Evolutionary conservation across 1,140 invertebrate species (phyloP).

Genomic region (Drosophila truncata): DNA sequence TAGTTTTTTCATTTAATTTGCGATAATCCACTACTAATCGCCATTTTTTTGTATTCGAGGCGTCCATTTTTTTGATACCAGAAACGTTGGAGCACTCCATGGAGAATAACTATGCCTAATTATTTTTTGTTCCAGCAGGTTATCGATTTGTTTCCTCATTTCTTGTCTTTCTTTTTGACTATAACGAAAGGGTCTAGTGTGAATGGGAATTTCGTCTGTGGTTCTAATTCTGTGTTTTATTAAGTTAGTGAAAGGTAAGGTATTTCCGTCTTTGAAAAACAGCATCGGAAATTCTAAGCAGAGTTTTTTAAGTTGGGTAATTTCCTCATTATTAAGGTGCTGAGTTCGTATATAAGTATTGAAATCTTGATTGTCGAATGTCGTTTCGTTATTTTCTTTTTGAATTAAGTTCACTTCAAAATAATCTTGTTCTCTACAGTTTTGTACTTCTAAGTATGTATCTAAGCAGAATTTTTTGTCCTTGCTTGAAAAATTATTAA

Average conservation of each 20-base stretch:
- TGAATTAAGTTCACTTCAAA: constrained; percentile 26
- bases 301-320: constrained; percentile 19
- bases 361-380: constrained; percentile 20
- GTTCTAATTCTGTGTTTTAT: constrained; percentile 15
- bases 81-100: neutral
- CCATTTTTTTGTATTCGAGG: constrained; percentile 10
- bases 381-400: constrained; percentile 26
- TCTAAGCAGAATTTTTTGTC: constrained; percentile 26
- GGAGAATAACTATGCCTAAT: constrained; percentile 17
- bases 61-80: neutral
- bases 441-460: constrained; percentile 28
- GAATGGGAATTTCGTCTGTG: constrained; percentile 17
- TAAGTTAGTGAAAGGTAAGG: constrained; percentile 12
- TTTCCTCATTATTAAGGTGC: constrained; percentile 22
- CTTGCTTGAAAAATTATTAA: constrained; percentile 23
- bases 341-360: constrained; percentile 11
- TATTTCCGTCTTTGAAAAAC: constrained; percentile 16
- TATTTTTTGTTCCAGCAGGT: constrained; percentile 16
- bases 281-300: constrained; percentile 20
- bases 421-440: constrained; percentile 25
- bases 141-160: too few species aligned
- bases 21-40: constrained; percentile 7
- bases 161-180: constrained; percentile 9
- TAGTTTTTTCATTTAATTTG: constrained; percentile 6
- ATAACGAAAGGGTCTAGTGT: constrained; percentile 14